Percentiles rank a stretch among this genome's conserved stretches.
Conservation (phyloP, 2,113 vertebrate species). For the Amphilophus citrinellus region DNA sequence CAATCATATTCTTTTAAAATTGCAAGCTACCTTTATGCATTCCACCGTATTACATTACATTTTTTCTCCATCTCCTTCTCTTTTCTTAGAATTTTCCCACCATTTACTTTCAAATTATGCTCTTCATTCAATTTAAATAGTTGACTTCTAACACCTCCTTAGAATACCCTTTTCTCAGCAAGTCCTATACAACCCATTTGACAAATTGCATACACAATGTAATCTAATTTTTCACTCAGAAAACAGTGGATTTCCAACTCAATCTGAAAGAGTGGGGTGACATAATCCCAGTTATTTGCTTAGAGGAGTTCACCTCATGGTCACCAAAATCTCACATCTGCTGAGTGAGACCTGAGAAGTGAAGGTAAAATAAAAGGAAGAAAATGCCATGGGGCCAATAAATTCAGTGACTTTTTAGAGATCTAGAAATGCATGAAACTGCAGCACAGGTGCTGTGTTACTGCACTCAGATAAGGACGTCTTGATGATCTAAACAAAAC, state of each 20-base stretch:
- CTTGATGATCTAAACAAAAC: neutral
- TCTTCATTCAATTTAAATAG: neutral
- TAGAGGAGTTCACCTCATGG: slow-evolving; percentile 60
- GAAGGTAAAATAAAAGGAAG: neutral
- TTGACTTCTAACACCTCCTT: neutral
- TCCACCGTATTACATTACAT: neutral
- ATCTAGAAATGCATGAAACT: neutral
- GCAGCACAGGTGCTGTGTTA: neutral
- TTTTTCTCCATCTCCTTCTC: neutral
- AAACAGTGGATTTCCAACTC: slow-evolving; percentile 55
- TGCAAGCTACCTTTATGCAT: neutral
- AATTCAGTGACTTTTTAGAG: neutral
- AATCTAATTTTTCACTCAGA: slow-evolving; percentile 49
- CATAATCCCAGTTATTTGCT: slow-evolving; percentile 61
- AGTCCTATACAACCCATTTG: slow-evolving; percentile 22
- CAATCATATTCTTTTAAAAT: neutral
- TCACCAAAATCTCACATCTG: slow-evolving; percentile 70
- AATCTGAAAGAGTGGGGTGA: slow-evolving; percentile 67
- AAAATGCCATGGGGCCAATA: neutral
- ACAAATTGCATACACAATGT: slow-evolving; percentile 51
- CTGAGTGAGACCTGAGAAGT: slow-evolving; percentile 1
- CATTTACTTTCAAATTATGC: neutral
- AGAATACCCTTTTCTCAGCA: neutral
- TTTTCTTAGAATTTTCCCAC: slow-evolving; percentile 33
- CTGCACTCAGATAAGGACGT: neutral